These are phyloP conservation scores for Pandion haliaetus DNA, from an alignment of 2,113 vertebrate genomes.

Conservation along the genomic window DNA sequence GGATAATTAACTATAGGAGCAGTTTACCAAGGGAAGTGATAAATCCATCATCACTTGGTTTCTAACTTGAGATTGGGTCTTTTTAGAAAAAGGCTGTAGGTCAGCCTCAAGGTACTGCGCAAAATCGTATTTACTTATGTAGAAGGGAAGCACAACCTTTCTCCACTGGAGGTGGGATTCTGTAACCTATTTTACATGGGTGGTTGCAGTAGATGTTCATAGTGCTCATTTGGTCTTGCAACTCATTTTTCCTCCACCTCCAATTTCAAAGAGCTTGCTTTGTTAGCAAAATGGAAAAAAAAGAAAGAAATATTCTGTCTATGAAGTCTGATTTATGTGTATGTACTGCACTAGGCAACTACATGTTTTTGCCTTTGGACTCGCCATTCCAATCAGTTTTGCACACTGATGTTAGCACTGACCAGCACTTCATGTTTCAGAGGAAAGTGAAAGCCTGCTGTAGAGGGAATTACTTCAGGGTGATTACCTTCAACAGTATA, in stretches of 20 bases:
- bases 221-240: background rate
- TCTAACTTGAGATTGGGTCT: background rate
- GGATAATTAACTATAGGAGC: constrained; percentile 48
- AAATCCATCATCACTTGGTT: constrained; percentile 34
- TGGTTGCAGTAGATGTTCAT: background rate
- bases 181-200: background rate
- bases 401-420: background rate
- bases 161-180: background rate
- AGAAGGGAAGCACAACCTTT: background rate
- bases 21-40: constrained; percentile 51
- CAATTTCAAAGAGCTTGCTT: background rate
- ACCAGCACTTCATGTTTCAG: background rate
- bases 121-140: background rate
- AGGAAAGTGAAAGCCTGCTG: background rate
- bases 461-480: background rate
- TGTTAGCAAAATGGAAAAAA: background rate
- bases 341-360: accelerated
- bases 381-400: background rate
- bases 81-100: background rate
- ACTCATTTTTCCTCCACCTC: background rate
- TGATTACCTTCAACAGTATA: background rate
- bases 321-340: background rate
- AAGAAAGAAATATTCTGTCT: background rate
- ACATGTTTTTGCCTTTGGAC: background rate
- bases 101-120: background rate